Evolutionary conservation across 1,140 invertebrate species (phyloP).

Genomic region (Phenacoccus solenopsis): DNA sequence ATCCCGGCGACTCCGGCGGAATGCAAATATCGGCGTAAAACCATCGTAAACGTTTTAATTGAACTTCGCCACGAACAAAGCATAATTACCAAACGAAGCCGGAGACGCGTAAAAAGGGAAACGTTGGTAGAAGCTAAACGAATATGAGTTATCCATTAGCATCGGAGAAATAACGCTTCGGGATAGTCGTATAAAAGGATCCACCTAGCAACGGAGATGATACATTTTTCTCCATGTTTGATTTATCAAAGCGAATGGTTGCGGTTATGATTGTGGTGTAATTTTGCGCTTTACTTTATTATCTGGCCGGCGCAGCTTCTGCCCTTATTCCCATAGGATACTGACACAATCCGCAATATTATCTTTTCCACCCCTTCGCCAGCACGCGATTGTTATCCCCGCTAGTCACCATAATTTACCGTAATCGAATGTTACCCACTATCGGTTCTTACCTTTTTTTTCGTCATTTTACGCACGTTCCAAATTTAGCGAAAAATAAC

Average conservation of each 20-base stretch:
- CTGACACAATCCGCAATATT: neutral
- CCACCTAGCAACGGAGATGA: neutral
- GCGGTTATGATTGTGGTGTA: neutral
- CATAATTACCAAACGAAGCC: no score
- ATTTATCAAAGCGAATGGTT: constrained; percentile 2
- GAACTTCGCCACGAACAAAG: no score
- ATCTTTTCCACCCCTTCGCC: neutral
- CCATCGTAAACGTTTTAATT: no score
- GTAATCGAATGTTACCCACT: neutral
- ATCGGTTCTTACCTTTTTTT: no score
- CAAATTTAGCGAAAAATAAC: no score
- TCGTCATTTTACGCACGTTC: no score
- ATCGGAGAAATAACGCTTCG: neutral
- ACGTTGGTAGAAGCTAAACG: neutral
- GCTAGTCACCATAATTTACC: neutral
- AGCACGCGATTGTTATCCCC: neutral
- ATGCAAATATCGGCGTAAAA: no score
- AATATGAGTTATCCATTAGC: neutral
- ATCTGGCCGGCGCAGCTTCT: neutral
- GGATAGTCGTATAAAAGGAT: neutral
- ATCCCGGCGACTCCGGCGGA: no score
- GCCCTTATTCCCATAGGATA: neutral
- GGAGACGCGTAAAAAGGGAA: no score
- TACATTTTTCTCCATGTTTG: neutral
- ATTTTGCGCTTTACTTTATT: neutral